phyloP scores from a whole-genome alignment of 2,888 invertebrate species.

The Melieria crassipennis region DNA sequence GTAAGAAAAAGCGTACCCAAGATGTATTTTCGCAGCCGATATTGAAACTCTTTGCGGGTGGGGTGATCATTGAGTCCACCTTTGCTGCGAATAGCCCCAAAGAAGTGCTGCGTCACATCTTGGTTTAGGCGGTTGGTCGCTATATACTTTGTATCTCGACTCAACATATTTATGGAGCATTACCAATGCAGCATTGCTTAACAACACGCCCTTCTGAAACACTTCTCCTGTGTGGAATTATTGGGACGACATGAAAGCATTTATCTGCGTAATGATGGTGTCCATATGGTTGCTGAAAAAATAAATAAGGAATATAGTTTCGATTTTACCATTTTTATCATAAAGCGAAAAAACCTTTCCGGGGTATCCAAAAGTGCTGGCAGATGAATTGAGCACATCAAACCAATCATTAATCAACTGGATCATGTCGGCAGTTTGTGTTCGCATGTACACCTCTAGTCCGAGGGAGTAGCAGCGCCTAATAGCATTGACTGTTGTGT shows the following conservation, averaged over 20 bases:
- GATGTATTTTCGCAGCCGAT: slow-evolving; percentile 8
- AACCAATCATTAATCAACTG: slow-evolving; percentile 25
- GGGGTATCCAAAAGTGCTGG: slow-evolving; percentile 4
- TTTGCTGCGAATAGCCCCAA: slow-evolving; percentile 1
- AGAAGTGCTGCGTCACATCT: slow-evolving; percentile 3
- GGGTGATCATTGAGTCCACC: slow-evolving; percentile 6
- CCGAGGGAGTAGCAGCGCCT: slow-evolving; percentile 21
- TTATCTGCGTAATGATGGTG: neutral
- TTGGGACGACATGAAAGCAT: neutral
- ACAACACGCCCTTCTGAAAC: slow-evolving; percentile 7
- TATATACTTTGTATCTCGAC: neutral
- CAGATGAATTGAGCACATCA: slow-evolving; percentile 5
- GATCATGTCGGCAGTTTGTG: slow-evolving; percentile 37
- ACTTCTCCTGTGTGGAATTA: neutral
- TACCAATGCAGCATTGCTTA: slow-evolving; percentile 1
- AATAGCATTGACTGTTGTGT: slow-evolving; percentile 26
- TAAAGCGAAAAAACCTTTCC: slow-evolving; percentile 2
- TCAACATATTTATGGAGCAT: neutral
- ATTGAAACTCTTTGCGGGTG: slow-evolving; percentile 4
- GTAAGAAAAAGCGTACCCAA: slow-evolving; percentile 4
- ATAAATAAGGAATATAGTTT: neutral
- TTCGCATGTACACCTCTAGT: slow-evolving; percentile 1
- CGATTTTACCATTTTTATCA: neutral
- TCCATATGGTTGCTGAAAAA: slow-evolving; percentile 8
- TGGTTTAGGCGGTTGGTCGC: slow-evolving; percentile 1